Conservation (phyloP, 2,113 vertebrate genomes). For the Megaceryle maxima region DNA sequence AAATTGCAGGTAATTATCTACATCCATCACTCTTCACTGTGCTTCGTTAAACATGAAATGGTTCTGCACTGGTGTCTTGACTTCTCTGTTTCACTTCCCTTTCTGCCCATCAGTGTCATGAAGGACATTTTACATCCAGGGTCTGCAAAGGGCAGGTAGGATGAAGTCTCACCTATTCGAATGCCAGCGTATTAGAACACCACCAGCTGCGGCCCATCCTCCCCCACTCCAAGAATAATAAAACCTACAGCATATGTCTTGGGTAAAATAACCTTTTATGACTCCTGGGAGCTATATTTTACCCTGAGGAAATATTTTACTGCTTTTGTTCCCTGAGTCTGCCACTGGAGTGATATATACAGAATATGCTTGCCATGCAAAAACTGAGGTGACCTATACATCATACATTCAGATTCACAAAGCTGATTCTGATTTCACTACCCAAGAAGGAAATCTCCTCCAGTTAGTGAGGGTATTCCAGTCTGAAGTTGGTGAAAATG, state of each 20-base stretch:
- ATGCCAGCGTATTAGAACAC: neutral
- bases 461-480: neutral
- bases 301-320: slow-evolving; percentile 55
- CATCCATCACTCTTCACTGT: slow-evolving; percentile 28
- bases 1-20: slow-evolving; percentile 40
- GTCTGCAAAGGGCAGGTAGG: slow-evolving; percentile 5
- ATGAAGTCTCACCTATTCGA: neutral
- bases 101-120: neutral
- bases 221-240: neutral
- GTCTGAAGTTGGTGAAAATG: neutral
- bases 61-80: neutral
- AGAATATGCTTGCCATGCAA: slow-evolving; percentile 38
- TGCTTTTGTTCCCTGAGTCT: slow-evolving; percentile 47
- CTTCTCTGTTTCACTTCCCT: neutral
- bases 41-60: neutral
- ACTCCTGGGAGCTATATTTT: slow-evolving; percentile 62
- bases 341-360: slow-evolving; percentile 20
- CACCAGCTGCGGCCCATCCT: neutral
- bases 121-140: neutral
- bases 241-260: slow-evolving; percentile 35
- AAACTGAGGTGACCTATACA: slow-evolving; percentile 25
- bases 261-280: slow-evolving; percentile 60
- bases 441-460: neutral
- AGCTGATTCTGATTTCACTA: neutral
- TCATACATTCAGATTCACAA: neutral